These are phyloP conservation scores for Takifugu ocellatus DNA, from an alignment of 2,797 vertebrate species.

Conservation along the genomic window DNA sequence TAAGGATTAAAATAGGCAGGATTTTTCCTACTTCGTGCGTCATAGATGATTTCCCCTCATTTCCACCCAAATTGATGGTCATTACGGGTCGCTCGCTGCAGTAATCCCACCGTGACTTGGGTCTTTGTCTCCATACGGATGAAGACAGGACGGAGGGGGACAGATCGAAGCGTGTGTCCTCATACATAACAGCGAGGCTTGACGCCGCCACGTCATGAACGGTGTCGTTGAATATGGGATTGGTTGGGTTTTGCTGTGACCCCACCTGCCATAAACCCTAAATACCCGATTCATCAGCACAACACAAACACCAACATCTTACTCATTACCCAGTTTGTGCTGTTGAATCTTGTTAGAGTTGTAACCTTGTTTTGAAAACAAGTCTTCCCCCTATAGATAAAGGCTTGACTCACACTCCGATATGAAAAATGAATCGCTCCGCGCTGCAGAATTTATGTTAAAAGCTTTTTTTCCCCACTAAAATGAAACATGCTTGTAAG, in stretches of 20 bases:
- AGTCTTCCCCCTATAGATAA: too few species aligned
- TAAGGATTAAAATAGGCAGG: too few species aligned
- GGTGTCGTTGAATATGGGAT: too few species aligned
- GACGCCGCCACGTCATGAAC: too few species aligned
- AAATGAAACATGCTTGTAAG: background rate
- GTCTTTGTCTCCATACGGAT: constrained; percentile 9
- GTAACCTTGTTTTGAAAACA: too few species aligned
- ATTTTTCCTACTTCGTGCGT: background rate
- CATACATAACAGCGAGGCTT: background rate
- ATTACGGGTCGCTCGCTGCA: background rate
- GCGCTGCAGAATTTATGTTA: background rate
- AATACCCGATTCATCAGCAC: background rate
- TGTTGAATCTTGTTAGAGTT: too few species aligned
- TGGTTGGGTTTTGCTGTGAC: too few species aligned
- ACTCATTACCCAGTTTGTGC: too few species aligned
- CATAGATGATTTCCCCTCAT: constrained; percentile 6
- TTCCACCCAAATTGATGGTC: constrained; percentile 9
- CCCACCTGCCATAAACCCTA: too few species aligned
- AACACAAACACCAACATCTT: too few species aligned
- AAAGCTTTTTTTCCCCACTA: background rate
- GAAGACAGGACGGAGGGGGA: constrained; percentile 13
- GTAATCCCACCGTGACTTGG: constrained; percentile 3
- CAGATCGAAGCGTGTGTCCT: constrained; percentile 12
- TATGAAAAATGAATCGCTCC: too few species aligned
- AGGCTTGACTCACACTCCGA: too few species aligned